Base-by-base conservation (phyloP, 2,888 invertebrate species). In the Pyrrhia umbra region DNA sequence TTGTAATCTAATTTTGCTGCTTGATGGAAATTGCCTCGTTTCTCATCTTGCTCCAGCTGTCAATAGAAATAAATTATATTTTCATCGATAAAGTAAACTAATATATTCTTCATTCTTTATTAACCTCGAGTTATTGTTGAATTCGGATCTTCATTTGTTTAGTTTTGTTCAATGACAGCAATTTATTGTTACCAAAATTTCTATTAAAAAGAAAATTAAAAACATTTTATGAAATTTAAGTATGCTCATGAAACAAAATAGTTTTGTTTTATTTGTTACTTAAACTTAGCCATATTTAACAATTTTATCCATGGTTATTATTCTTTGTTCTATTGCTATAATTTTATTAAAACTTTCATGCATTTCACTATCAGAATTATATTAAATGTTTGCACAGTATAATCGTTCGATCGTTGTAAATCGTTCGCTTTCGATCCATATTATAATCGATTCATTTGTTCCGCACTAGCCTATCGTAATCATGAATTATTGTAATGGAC, bases 361-460 rank as follows among this genome's bases (percentile, higher is more conserved):
- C 10, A 43, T 51, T 54, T 39, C 50, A 56, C 39, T 61, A 58
- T 68, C 72, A 71, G 56, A 79, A 42, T 61, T 61, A 59, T 61
- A 63, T 63, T 63, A 64, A 64, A 77, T 68, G 27, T 72, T 61
- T 64, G 52, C 65, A 76, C 52, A 56, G 37, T 56, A 25, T 59
- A 72, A 68, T 73, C 72, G 50, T 54, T 63, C 45, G 34, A 13
- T 67, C 47, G 21, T 37, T 61, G 43, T 60, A 61, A 68, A 70
- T 71, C 51, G 71, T 34, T 64, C 58, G 52, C 43, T 77, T 80
- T 67, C 67, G 59, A 77, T 67, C 57, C 77, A 58, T 60, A 52
- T 67, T 77, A 67, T 67, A 80, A 77, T 69, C 63, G 65, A 56
- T 73, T 69, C 34, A 77, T 77, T 77, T 54, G 73, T 80, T 67